Evolutionary conservation across 2,888 invertebrate genomes (phyloP).

Genomic region (Alviniconcha strummeri): DNA sequence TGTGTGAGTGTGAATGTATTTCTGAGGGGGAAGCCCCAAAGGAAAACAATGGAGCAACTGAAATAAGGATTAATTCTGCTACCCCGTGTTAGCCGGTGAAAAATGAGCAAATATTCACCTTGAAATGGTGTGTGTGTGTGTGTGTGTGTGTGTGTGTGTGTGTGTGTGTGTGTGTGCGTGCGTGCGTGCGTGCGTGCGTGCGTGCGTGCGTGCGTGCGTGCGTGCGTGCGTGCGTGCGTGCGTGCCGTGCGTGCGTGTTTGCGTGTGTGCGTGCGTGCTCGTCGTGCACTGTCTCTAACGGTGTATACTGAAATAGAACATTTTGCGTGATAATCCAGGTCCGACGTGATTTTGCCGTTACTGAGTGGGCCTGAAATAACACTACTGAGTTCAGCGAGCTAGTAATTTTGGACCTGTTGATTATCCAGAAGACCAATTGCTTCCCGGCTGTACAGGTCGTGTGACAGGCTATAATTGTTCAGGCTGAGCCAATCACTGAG

Average conservation of each 20-base stretch:
- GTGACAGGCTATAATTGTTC: no score
- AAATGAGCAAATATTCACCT: not conserved
- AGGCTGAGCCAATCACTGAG: no score
- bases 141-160: no score
- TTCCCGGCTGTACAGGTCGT: no score
- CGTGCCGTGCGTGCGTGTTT: no score
- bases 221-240: not conserved
- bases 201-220: not conserved
- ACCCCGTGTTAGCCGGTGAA: not conserved
- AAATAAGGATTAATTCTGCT: not conserved
- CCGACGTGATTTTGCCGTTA: not conserved
- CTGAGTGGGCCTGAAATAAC: no score
- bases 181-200: not conserved
- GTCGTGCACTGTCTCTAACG: not conserved
- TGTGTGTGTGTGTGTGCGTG: conserved; percentile 1
- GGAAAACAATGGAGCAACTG: no score
- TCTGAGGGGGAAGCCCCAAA: not conserved
- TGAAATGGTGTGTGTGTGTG: not conserved
- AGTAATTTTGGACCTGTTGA: no score
- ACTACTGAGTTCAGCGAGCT: no score
- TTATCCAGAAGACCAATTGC: no score
- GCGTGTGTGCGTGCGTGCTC: not conserved
- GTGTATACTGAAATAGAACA: not conserved
- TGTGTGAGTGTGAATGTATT: no score
- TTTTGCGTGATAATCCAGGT: not conserved